Evolutionary conservation across 2,113 vertebrate species (phyloP), one percentile per base, ranked within the genome.

Genomic region (Nothocercus nigrocapillus): DNA sequence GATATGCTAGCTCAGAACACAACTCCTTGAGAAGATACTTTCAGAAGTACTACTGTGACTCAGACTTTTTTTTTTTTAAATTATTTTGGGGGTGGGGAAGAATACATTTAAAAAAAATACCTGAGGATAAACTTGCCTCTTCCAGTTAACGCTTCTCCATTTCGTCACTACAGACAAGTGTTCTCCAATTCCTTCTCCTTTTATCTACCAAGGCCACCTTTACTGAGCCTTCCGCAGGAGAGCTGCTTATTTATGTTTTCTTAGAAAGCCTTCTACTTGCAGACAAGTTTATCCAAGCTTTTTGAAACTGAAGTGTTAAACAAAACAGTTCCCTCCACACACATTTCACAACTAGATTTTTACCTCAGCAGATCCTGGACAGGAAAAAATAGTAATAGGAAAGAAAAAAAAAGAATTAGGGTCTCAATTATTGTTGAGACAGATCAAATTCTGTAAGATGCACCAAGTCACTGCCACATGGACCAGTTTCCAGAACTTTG

Each of bases 181-280:
- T 80, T 69, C 90, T 96, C 54, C 40, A 88, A 59, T 8, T 66
- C 75, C 53, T 88, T 80, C 82, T 90, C 91, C 53, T 91, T 77
- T 85, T 90, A 93, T 85, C 94, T 93, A 21, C n/a, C 90, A 94
- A 93, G 88, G 88, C 90, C 61, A 95, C 92, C 68, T 88, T 88
- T 64, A 93, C 34, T 8, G 49, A 89, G 36, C 15, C 16, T n/a
- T 11, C 82, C n/a, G 70, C n/a, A 77, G 79, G 42, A 82, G 70
- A 27, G 44, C 58, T 40, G 53, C 87, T 64, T 18, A 32, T 68
- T 68, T 17, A 70, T 49, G 24, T 49, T 70, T 70, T 27, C 88
- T 82, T 77, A 67, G 38, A 64, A 85, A 88, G 67, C 85, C 80
- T 87, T 75, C 62, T 17, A 17, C 49, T n/a, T 30, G 28, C 72